Evolutionary conservation across 2,888 invertebrate species (phyloP).

Genomic region (Phyllotreta striolata): DNA sequence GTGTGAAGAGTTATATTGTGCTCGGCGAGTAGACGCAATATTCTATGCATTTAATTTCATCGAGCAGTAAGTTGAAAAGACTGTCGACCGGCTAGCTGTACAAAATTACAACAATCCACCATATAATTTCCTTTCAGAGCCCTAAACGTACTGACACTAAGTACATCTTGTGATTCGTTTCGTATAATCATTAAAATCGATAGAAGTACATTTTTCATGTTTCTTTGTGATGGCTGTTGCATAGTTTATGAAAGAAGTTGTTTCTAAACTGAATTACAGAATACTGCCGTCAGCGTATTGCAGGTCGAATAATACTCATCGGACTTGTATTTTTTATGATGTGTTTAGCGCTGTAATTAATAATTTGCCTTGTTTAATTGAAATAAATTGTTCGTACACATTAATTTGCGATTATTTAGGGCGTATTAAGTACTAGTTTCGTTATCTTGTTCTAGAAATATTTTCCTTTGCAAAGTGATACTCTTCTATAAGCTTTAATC

Average conservation of each 20-base stretch:
- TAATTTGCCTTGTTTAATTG: no score
- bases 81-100: not conserved
- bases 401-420: no score
- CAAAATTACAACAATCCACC: conserved; percentile 5
- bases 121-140: conserved; percentile 15
- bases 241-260: conserved; percentile 17
- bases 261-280: conserved; percentile 4
- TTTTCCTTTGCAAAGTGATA: no score
- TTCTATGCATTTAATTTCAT: no score
- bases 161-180: conserved; percentile 3
- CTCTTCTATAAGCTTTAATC: no score
- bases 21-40: no score
- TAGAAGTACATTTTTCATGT: conserved; percentile 6
- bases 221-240: conserved; percentile 8
- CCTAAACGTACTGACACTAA: conserved; percentile 6
- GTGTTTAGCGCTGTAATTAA: no score
- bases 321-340: not conserved
- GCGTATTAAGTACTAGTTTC: no score
- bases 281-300: not conserved
- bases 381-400: no score
- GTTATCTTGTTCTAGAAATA: no score
- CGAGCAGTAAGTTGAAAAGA: not conserved
- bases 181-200: conserved; percentile 15
- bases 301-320: not conserved
- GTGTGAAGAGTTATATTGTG: no score